These are phyloP conservation scores for Xiphophorus birchmanni DNA, from an alignment of 2,797 vertebrate species.

Conservation along the genomic window DNA sequence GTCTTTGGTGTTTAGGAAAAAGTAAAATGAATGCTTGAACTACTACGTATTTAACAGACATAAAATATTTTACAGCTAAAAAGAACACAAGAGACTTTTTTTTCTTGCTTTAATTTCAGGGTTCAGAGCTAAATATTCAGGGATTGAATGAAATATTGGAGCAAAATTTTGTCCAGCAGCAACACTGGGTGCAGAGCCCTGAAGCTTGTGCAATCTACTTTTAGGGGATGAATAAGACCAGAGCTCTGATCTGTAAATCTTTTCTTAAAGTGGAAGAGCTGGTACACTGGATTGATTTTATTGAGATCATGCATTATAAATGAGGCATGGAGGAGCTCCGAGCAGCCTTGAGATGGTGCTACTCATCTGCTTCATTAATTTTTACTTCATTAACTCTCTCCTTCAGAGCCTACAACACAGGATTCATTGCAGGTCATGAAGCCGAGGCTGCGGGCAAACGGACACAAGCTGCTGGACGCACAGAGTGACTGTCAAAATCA, in stretches of 20 bases:
- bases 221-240: conserved; percentile 67
- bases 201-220: not conserved
- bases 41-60: conserved; percentile 23
- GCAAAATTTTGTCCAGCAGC: conserved; percentile 56
- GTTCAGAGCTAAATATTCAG: conserved; percentile 25
- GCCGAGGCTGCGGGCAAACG: conserved; percentile 51
- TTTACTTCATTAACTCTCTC: conserved; percentile 87
- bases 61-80: conserved; percentile 13
- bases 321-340: conserved; percentile 80
- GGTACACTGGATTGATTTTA: conserved; percentile 89
- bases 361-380: conserved; percentile 86
- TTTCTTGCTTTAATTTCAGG: conserved; percentile 11
- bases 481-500: conserved; percentile 67
- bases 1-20: conserved; percentile 50
- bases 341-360: conserved; percentile 81
- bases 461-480: conserved; percentile 50
- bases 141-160: conserved; percentile 40
- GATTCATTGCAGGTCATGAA: conserved; percentile 74
- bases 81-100: not conserved
- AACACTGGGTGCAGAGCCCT: conserved; percentile 7
- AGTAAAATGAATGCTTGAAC: conserved; percentile 41
- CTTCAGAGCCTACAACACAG: conserved; percentile 80
- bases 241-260: conserved; percentile 82
- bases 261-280: conserved; percentile 83
- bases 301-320: conserved; percentile 88